Percentiles rank a stretch among this genome's conserved stretches.
These are phyloP conservation scores for Uria lomvia DNA, from an alignment of 2,113 vertebrate genomes.

Conservation along the genomic window DNA sequence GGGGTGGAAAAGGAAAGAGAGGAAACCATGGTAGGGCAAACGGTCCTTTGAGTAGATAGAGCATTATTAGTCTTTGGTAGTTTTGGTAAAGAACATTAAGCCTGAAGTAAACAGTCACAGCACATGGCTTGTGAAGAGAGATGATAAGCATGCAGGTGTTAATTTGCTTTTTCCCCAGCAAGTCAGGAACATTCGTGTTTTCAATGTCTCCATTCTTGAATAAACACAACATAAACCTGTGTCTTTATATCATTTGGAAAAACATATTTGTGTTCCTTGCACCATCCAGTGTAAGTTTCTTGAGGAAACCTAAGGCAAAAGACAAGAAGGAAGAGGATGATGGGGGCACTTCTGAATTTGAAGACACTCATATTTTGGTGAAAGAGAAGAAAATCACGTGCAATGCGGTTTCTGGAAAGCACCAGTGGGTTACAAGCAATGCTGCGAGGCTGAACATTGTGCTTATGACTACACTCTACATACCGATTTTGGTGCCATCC, in stretches of 20 bases:
- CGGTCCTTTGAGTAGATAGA: background rate
- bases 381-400: background rate
- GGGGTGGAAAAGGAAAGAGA: background rate
- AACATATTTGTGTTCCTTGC: background rate
- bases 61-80: background rate
- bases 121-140: fast-evolving
- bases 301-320: background rate
- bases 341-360: background rate
- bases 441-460: background rate
- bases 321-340: background rate
- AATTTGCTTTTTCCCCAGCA: background rate
- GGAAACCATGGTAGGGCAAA: background rate
- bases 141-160: background rate
- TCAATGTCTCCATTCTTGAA: background rate
- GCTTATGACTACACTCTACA: background rate
- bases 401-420: background rate
- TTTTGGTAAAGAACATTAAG: background rate
- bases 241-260: background rate
- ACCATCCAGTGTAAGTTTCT: background rate
- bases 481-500: background rate
- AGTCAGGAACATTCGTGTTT: background rate
- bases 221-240: background rate
- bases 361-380: background rate
- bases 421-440: background rate
- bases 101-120: background rate